phyloP scores from a whole-genome alignment of 2,888 invertebrate genomes.

The Eustalomyia histrio region DNA sequence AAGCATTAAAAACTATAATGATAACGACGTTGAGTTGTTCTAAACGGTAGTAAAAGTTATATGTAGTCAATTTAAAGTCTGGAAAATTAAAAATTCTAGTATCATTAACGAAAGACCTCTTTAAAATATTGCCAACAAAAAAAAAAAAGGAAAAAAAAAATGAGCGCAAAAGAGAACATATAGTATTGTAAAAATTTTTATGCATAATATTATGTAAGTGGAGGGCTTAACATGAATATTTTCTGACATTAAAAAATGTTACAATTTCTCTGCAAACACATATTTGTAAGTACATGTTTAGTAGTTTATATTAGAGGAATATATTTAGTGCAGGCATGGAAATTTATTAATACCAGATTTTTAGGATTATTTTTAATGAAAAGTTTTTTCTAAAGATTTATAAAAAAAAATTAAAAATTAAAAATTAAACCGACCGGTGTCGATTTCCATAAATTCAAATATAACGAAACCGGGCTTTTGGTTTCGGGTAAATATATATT shows the following conservation, averaged over 20 bases:
- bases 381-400: too few relatives aligned
- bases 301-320: too few relatives aligned
- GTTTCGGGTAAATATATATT: too few relatives aligned
- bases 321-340: not conserved
- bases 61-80: slow-evolving; percentile 42
- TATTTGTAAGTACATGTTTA: too few relatives aligned
- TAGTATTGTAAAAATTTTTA: slow-evolving; percentile 6
- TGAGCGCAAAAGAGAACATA: slow-evolving; percentile 8
- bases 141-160: slow-evolving; percentile 30
- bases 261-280: not conserved
- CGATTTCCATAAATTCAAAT: too few relatives aligned
- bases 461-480: too few relatives aligned
- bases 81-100: slow-evolving; percentile 64
- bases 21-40: slow-evolving; percentile 28
- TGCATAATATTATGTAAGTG: slow-evolving; percentile 47
- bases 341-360: not conserved
- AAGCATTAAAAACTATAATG: slow-evolving; percentile 40
- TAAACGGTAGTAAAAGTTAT: not conserved
- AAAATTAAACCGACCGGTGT: too few relatives aligned
- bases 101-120: slow-evolving; percentile 60
- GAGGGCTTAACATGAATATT: slow-evolving; percentile 53
- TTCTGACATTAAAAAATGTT: slow-evolving; percentile 36
- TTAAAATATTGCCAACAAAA: slow-evolving; percentile 14
- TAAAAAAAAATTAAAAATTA: too few relatives aligned
- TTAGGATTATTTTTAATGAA: too few relatives aligned